Evolutionary conservation across 23 tunicate genomes (phyloP).

Genomic region (Styela clava): DNA sequence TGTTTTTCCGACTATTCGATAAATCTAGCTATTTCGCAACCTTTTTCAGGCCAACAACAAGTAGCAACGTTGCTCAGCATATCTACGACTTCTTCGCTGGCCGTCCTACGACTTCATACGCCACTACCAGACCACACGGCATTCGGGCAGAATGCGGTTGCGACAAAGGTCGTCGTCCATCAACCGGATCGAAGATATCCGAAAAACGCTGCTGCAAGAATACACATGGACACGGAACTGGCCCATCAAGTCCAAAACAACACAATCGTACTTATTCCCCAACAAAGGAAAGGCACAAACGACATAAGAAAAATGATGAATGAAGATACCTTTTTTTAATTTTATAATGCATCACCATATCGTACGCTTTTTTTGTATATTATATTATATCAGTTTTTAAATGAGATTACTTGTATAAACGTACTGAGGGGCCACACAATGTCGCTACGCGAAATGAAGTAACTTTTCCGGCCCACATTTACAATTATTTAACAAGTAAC

Average conservation of each 20-base stretch:
- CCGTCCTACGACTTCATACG: conserved; percentile 19
- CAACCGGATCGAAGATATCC: neutral
- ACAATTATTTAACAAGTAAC: too few species aligned
- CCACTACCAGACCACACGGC: conserved; percentile 8
- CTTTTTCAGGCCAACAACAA: conserved; percentile 10
- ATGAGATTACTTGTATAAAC: too few species aligned
- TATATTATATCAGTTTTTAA: too few species aligned
- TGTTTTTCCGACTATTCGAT: too few species aligned
- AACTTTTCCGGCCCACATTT: too few species aligned
- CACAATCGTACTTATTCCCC: neutral
- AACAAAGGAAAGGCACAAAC: conserved; percentile 3
- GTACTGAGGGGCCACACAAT: too few species aligned
- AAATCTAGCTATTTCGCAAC: too few species aligned
- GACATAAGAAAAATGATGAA: neutral
- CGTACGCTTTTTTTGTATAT: too few species aligned
- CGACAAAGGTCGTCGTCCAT: conserved; percentile 3
- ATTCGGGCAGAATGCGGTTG: neutral
- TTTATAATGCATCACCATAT: too few species aligned
- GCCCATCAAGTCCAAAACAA: neutral
- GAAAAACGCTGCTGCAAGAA: neutral
- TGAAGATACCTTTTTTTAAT: too few species aligned
- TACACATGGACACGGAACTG: neutral
- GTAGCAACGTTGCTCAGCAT: conserved; percentile 63
- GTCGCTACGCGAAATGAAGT: too few species aligned
- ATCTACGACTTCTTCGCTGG: conserved; percentile 78